Percentiles rank a stretch among this genome's conserved stretches.
phyloP scores from a whole-genome alignment of 2,797 vertebrate genomes.

The Benthosema pterotum region DNA sequence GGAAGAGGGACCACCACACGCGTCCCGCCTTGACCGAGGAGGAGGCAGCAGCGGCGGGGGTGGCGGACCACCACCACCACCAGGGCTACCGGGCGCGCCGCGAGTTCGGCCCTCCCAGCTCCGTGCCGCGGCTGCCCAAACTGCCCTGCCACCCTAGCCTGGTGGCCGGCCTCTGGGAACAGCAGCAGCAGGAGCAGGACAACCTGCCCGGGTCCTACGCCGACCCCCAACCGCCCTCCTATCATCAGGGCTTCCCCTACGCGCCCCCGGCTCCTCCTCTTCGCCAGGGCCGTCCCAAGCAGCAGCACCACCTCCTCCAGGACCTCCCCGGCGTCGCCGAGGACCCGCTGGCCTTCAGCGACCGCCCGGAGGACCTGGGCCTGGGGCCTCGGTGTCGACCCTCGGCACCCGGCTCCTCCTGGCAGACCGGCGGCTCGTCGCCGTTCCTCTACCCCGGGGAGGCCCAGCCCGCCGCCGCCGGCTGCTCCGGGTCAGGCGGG shows the following conservation, averaged over 20 bases:
- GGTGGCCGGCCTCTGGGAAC: constrained; percentile 75
- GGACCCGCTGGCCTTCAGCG: constrained; percentile 77
- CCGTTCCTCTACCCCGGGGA: constrained; percentile 52
- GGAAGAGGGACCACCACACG: constrained; percentile 85
- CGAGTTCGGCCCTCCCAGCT: constrained; percentile 72
- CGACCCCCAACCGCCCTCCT: constrained; percentile 60
- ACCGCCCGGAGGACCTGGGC: constrained; percentile 65
- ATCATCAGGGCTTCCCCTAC: constrained; percentile 60
- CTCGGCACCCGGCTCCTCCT: constrained; percentile 39
- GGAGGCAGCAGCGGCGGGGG: constrained; percentile 27
- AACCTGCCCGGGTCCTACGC: constrained; percentile 81
- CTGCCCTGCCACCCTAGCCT: constrained; percentile 87
- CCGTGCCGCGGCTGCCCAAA: constrained; percentile 89
- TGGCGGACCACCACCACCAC: neutral
- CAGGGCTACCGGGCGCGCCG: constrained; percentile 38
- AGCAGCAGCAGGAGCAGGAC: constrained; percentile 73
- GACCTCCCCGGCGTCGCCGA: constrained; percentile 54
- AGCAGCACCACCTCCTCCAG: constrained; percentile 56
- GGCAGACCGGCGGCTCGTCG: constrained; percentile 66
- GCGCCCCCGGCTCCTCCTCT: constrained; percentile 44
- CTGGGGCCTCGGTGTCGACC: constrained; percentile 43
- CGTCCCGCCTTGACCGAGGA: constrained; percentile 58
- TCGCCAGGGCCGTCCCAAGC: constrained; percentile 51
- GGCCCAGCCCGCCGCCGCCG: constrained; percentile 28
- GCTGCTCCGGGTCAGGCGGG: too few relatives aligned